Evolutionary conservation across 2,888 invertebrate species (phyloP).

Genomic region (Microplitis deprimator): DNA sequence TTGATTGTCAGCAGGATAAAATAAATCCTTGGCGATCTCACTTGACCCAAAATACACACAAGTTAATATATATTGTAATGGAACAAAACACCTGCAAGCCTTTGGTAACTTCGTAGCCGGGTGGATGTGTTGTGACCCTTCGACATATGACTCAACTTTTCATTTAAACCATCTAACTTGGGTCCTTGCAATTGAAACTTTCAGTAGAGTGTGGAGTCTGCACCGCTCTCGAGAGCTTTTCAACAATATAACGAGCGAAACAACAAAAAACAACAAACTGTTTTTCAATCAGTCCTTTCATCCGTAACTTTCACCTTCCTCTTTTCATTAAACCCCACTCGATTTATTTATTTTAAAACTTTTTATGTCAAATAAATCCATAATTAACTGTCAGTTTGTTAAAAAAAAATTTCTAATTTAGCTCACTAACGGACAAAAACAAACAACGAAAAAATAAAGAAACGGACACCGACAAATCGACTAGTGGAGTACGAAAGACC

Average conservation of each 20-base stretch:
- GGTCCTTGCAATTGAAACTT: constrained; percentile 18
- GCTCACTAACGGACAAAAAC: too few relatives aligned
- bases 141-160: background rate
- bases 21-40: too few relatives aligned
- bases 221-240: constrained; percentile 11
- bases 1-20: too few relatives aligned
- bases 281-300: constrained; percentile 17
- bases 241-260: constrained; percentile 7
- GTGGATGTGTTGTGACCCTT: background rate
- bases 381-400: too few relatives aligned
- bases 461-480: constrained; percentile 12
- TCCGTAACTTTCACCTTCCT: constrained; percentile 1
- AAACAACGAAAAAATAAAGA: constrained; percentile 17
- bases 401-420: background rate
- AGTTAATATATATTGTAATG: too few relatives aligned
- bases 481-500: constrained; percentile 56
- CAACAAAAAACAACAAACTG: constrained; percentile 1
- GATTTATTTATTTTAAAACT: too few relatives aligned
- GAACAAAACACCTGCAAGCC: too few relatives aligned
- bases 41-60: too few relatives aligned
- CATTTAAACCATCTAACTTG: background rate
- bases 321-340: too few relatives aligned
- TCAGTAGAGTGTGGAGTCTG: background rate
- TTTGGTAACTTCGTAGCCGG: background rate
- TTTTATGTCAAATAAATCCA: background rate